phyloP scores from a whole-genome alignment of 2,888 invertebrate genomes.

The Drosophila nr. perissopoda region DNA sequence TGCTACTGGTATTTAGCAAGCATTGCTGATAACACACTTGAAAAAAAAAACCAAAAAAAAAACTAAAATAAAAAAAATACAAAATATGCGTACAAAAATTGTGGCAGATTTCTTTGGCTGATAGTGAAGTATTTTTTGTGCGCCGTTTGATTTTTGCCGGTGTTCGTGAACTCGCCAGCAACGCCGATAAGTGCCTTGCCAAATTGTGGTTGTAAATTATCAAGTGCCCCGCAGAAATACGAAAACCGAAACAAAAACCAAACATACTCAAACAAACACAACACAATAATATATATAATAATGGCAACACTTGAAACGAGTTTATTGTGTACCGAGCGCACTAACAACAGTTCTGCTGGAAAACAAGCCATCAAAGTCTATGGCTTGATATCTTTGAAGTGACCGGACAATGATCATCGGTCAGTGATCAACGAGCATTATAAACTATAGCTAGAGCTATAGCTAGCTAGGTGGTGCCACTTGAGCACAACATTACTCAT shows the following conservation, averaged over 20 bases:
- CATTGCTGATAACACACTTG: conserved; percentile 57
- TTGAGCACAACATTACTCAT: not conserved
- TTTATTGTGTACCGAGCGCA: conserved; percentile 23
- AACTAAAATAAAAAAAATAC: conserved; percentile 8
- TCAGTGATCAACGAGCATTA: conserved; percentile 18
- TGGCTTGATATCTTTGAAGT: conserved; percentile 17
- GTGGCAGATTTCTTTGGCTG: conserved; percentile 69
- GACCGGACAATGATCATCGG: conserved; percentile 37
- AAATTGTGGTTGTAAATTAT: conserved; percentile 73
- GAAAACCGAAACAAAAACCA: conserved; percentile 13
- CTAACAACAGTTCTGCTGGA: conserved; percentile 1
- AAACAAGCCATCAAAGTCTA: conserved; percentile 33
- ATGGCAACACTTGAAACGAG: conserved; percentile 38
- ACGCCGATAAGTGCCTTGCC: conserved; percentile 64
- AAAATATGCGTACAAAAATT: conserved; percentile 49
- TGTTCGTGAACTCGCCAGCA: conserved; percentile 17
- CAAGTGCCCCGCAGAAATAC: conserved; percentile 48
- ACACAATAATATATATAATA: conserved; percentile 28
- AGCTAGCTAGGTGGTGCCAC: not conserved
- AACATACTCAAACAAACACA: conserved; percentile 6
- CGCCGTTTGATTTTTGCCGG: conserved; percentile 69
- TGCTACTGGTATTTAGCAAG: conserved; percentile 79
- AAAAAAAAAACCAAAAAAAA: conserved; percentile 26
- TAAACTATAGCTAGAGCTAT: not conserved
- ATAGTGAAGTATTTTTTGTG: conserved; percentile 58